Evolutionary conservation across 2,113 vertebrate species (phyloP).

Genomic region (Mesoclemmys tuberculata): DNA sequence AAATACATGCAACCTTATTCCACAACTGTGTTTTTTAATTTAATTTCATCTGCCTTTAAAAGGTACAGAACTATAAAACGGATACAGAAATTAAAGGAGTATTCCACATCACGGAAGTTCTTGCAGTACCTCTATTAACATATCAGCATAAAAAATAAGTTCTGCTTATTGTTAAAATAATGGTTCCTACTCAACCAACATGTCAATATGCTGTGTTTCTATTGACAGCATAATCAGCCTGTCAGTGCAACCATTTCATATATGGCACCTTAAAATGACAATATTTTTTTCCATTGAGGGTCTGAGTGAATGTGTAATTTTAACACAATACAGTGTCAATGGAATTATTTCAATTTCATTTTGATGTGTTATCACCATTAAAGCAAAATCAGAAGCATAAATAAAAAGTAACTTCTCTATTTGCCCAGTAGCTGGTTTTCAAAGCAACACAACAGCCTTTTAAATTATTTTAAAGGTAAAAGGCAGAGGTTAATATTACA

Average conservation of each 20-base stretch:
- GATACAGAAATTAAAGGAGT: neutral
- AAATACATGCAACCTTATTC: neutral
- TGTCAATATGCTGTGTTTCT: neutral
- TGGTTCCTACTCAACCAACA: neutral
- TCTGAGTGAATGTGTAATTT: conserved; percentile 20
- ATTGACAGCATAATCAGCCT: neutral
- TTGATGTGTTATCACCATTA: conserved; percentile 16
- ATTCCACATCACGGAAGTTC: neutral
- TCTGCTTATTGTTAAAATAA: neutral
- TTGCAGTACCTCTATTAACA: neutral
- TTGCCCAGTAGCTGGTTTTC: conserved; percentile 9
- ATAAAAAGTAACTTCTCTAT: neutral
- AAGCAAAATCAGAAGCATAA: conserved; percentile 10
- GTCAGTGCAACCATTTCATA: neutral
- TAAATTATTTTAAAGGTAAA: conserved; percentile 17
- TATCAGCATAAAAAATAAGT: neutral
- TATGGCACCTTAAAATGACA: conserved; percentile 14
- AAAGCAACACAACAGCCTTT: neutral
- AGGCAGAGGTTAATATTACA: neutral
- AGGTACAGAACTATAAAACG: neutral
- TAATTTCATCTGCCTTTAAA: rapidly evolving
- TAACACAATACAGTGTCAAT: conserved; percentile 25
- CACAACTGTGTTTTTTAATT: neutral
- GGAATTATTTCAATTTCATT: conserved; percentile 26
- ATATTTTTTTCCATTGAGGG: neutral